Evolutionary conservation across 2,888 invertebrate genomes (phyloP).

Genomic region (Eilema depressum): DNA sequence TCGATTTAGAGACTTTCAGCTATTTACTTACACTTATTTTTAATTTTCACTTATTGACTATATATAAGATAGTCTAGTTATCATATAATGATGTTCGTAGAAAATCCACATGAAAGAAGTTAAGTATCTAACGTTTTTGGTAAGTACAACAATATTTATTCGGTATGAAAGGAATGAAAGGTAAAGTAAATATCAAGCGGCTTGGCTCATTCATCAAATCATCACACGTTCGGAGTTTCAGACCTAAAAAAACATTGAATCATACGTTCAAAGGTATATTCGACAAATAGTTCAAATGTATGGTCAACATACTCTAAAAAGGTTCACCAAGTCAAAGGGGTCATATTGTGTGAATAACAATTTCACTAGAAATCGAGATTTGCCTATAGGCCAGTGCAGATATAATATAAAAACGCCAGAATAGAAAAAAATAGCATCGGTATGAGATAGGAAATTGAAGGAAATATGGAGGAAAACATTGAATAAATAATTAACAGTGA

Average conservation of each 20-base stretch:
- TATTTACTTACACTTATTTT: no score
- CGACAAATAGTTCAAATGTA: constrained; percentile 4
- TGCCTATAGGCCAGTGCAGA: not conserved
- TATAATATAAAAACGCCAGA: no score
- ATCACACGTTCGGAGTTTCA: constrained; percentile 4
- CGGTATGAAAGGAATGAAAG: constrained; percentile 9
- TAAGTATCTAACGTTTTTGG: not conserved
- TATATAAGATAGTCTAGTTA: not conserved
- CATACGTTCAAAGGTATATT: not conserved
- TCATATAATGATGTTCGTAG: no score
- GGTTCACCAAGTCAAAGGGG: not conserved
- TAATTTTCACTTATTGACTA: no score
- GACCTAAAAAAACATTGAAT: constrained; percentile 18
- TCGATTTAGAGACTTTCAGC: no score
- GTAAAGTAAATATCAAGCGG: constrained; percentile 14
- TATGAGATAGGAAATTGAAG: no score
- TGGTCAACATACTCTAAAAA: not conserved
- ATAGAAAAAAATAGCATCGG: no score
- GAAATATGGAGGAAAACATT: no score
- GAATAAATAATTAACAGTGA: no score
- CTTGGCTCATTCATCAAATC: constrained; percentile 11
- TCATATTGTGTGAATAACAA: not conserved
- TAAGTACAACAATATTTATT: not conserved
- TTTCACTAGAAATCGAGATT: no score
- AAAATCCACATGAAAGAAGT: not conserved